A percentile compares a stretch with the other conserved stretches of the same genome.
Conservation (phyloP, 1,140 invertebrate genomes). For the Grapholita molesta region DNA sequence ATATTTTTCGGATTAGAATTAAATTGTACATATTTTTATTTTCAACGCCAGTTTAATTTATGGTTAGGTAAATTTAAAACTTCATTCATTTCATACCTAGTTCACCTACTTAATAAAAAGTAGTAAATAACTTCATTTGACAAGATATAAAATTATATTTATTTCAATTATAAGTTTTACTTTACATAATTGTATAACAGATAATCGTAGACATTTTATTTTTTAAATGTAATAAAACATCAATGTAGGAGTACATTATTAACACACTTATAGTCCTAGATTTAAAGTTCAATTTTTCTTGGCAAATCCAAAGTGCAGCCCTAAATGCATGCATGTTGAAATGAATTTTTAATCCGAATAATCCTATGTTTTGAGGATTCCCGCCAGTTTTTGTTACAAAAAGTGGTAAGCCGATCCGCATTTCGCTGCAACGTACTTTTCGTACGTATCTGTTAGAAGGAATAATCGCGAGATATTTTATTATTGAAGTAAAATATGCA, state of each 20-base stretch:
- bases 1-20: slow-evolving; percentile 1
- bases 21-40: neutral
- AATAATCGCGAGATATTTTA: neutral
- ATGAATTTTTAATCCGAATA: neutral
- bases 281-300: neutral
- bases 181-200: too few species aligned
- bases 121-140: too few species aligned
- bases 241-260: neutral
- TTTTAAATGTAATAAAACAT: neutral
- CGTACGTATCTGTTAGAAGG: neutral
- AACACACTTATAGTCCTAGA: neutral
- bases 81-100: too few species aligned
- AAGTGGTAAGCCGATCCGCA: neutral
- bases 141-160: too few species aligned
- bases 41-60: neutral
- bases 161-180: too few species aligned
- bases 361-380: slow-evolving; percentile 10
- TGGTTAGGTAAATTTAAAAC: neutral
- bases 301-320: neutral
- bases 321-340: slow-evolving; percentile 7
- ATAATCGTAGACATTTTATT: too few species aligned
- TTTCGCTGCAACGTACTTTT: neutral
- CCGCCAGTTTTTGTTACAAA: neutral
- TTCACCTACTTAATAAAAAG: too few species aligned
- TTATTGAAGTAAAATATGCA: neutral